A percentile compares a stretch with the other conserved stretches of the same genome.
phyloP scores from a whole-genome alignment of 2,113 vertebrate species.

The Hylia prasina region DNA sequence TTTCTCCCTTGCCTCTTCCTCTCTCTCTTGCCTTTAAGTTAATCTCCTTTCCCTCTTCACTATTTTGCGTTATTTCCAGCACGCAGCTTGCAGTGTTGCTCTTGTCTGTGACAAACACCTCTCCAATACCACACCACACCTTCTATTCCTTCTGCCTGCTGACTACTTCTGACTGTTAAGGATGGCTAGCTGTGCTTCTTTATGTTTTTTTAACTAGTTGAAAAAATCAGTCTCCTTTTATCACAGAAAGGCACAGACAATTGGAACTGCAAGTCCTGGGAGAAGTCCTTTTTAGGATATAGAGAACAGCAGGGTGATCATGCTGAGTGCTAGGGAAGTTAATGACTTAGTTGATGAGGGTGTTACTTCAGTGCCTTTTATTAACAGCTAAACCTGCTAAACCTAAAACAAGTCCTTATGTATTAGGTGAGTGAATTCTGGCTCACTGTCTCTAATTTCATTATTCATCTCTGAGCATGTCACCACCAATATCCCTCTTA shows the following conservation, averaged over 20 bases:
- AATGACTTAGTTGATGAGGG: not conserved
- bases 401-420: not conserved
- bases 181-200: not conserved
- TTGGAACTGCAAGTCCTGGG: not conserved
- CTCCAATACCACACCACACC: not conserved
- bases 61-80: not conserved
- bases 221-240: not conserved
- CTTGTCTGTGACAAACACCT: not conserved
- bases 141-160: not conserved
- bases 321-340: not conserved
- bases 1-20: not conserved
- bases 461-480: rapidly evolving
- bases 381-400: not conserved
- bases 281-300: not conserved
- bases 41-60: not conserved
- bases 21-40: not conserved
- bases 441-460: not conserved
- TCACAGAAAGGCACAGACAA: not conserved
- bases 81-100: not conserved
- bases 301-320: not conserved
- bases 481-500: not conserved
- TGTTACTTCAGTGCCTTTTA: not conserved
- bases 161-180: not conserved
- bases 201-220: not conserved
- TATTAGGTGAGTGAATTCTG: not conserved